Evolutionary conservation across 2,797 vertebrate species (phyloP).

Genomic region (Muscicapa striata): DNA sequence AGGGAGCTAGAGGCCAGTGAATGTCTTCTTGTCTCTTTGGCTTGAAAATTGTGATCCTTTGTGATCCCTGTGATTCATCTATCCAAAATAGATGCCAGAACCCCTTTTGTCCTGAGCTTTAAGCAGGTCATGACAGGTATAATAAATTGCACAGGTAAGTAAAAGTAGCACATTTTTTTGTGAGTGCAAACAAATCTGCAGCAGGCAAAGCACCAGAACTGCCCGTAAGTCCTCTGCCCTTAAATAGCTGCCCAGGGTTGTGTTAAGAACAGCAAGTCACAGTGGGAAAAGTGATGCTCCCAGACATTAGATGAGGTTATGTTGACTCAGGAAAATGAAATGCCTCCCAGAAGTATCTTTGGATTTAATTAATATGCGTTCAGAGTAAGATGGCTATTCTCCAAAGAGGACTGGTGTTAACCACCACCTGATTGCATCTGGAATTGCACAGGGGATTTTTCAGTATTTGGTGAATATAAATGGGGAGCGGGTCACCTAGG

Average conservation of each 20-base stretch:
- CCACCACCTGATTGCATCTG: not conserved
- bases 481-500: not conserved
- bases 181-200: not conserved
- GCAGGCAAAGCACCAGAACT: not conserved
- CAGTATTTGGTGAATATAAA: not conserved
- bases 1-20: not conserved
- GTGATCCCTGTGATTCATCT: too few species aligned
- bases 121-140: not conserved
- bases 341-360: not conserved
- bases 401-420: not conserved
- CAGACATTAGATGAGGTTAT: not conserved
- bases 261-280: not conserved
- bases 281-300: not conserved
- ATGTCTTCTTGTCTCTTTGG: not conserved
- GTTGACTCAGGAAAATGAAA: constrained; percentile 2
- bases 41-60: not conserved
- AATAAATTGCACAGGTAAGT: not conserved
- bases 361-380: constrained; percentile 20
- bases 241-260: not conserved
- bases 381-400: not conserved
- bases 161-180: not conserved
- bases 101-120: not conserved
- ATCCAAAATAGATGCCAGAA: not conserved
- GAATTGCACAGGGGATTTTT: not conserved
- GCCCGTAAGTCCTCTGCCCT: not conserved